Evolutionary conservation across 2,797 vertebrate species (phyloP).

Genomic region (Hylomyscus alleni): DNA sequence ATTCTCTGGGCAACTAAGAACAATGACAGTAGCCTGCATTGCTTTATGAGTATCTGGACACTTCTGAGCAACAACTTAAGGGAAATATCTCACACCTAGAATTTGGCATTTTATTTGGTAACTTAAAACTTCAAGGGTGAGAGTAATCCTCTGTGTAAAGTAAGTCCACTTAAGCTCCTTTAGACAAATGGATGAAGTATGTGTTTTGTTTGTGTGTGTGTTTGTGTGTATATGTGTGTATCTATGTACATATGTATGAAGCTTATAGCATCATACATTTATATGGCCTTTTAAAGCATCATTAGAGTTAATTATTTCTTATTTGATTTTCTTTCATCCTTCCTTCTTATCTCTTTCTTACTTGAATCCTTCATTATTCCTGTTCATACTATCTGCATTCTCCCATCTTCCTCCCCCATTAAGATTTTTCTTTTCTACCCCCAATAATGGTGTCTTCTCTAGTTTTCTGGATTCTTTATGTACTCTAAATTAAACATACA

Average conservation of each 20-base stretch:
- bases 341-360: neutral
- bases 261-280: neutral
- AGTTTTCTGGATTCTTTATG: neutral
- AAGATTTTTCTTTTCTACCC: neutral
- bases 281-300: neutral
- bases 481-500: neutral
- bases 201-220: neutral
- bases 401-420: neutral
- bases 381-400: neutral
- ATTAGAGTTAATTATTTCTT: neutral
- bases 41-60: neutral
- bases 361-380: neutral
- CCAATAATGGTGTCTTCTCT: neutral
- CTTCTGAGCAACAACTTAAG: neutral
- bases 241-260: neutral
- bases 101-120: neutral
- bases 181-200: neutral
- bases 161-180: neutral
- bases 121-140: neutral
- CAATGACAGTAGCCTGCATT: no score
- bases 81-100: neutral
- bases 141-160: neutral
- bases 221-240: neutral
- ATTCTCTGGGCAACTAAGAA: neutral
- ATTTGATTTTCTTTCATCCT: neutral